Conservation (phyloP, 2,888 invertebrate species). For the Sinopyrophorus schimmeli region DNA sequence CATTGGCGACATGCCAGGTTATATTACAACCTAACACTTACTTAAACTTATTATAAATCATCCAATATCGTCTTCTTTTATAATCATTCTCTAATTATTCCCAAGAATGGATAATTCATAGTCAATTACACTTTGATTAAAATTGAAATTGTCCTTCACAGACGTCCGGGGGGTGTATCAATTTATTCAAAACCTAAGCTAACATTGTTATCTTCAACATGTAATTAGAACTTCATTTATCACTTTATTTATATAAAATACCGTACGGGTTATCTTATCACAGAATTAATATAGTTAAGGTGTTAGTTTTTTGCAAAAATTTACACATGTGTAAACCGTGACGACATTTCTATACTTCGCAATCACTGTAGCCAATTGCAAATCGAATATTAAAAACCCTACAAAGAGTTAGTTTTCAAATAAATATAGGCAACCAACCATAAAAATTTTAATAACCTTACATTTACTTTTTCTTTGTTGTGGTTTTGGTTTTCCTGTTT, state of each 20-base stretch:
- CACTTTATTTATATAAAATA: constrained; percentile 39
- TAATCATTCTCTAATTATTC: constrained; percentile 31
- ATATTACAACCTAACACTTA: constrained; percentile 52
- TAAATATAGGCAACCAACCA: no score
- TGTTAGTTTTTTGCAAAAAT: constrained; percentile 50
- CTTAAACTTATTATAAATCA: constrained; percentile 47
- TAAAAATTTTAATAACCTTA: no score
- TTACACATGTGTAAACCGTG: constrained; percentile 56
- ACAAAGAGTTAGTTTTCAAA: no score
- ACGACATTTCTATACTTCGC: constrained; percentile 52
- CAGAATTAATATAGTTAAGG: constrained; percentile 38
- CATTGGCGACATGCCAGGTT: constrained; percentile 48
- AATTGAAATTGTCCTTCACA: constrained; percentile 41
- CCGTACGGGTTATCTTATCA: constrained; percentile 40
- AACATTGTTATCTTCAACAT: constrained; percentile 24
- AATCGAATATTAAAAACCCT: constrained; percentile 13
- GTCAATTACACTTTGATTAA: constrained; percentile 13
- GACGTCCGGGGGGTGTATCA: constrained; percentile 46
- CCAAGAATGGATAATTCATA: constrained; percentile 10
- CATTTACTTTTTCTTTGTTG: no score
- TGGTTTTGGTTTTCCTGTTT: no score
- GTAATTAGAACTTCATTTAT: constrained; percentile 38
- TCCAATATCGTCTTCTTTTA: constrained; percentile 47
- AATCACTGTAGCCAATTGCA: constrained; percentile 34
- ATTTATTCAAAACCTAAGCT: constrained; percentile 17